Conservation (phyloP, 2,113 vertebrate genomes). For the Blennius ocellaris region DNA sequence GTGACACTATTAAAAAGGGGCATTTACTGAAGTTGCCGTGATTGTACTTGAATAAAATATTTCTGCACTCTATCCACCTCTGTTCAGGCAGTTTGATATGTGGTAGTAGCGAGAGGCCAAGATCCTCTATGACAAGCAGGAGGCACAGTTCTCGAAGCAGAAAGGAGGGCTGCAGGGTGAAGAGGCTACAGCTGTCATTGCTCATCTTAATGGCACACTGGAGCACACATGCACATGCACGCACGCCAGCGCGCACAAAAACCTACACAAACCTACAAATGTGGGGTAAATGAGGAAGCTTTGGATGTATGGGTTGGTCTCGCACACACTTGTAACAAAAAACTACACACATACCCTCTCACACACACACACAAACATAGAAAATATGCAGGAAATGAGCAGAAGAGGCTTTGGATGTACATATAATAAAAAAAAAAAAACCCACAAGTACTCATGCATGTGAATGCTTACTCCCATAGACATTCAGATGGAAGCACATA, state of each 20-base stretch:
- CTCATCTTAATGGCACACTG: constrained; percentile 74
- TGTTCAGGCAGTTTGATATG: constrained; percentile 72
- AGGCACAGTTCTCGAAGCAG: constrained; percentile 67
- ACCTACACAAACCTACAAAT: constrained; percentile 50
- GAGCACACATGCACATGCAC: constrained; percentile 48
- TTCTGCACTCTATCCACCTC: constrained; percentile 61
- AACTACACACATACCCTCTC: constrained; percentile 24
- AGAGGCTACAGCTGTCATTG: constrained; percentile 83
- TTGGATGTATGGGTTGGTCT: constrained; percentile 60
- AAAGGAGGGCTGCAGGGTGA: constrained; percentile 70
- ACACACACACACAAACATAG: constrained; percentile 21
- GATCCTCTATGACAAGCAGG: constrained; percentile 68
- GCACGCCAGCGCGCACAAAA: constrained; percentile 6
- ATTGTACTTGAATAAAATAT: constrained; percentile 68
- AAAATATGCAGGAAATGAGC: constrained; percentile 74
- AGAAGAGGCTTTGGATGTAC: constrained; percentile 54
- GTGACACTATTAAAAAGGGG: constrained; percentile 30
- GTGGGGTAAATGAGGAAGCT: constrained; percentile 61
- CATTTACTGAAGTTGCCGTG: constrained; percentile 56
- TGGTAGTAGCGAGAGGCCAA: constrained; percentile 66
- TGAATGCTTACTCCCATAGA: constrained; percentile 60
- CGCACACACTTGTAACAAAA: constrained; percentile 3
- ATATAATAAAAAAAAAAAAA: constrained; percentile 16
- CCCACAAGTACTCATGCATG: constrained; percentile 44
- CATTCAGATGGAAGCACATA: constrained; percentile 54